Percentiles rank a stretch among this genome's conserved stretches.
Conservation (phyloP, 2,113 vertebrate species). For the Lepisosteus osseus region DNA sequence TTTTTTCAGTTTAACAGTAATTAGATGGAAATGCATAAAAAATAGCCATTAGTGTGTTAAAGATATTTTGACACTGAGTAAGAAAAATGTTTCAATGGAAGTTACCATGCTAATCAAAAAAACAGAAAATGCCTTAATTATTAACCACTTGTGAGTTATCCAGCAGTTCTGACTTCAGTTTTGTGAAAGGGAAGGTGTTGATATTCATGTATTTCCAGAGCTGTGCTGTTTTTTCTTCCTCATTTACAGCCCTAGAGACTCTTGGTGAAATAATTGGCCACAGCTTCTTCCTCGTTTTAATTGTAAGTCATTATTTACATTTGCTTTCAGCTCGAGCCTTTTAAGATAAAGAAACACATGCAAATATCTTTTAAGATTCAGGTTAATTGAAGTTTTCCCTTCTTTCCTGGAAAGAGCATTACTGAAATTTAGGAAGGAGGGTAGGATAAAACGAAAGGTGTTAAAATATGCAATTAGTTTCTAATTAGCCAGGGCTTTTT, state of each 20-base stretch:
- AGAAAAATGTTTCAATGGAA: not conserved
- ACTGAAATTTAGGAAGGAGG: slow-evolving; percentile 33
- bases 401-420: slow-evolving; percentile 25
- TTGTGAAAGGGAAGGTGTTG: slow-evolving; percentile 25
- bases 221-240: slow-evolving; percentile 6
- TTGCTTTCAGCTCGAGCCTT: slow-evolving; percentile 35
- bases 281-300: slow-evolving; percentile 36
- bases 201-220: slow-evolving; percentile 10
- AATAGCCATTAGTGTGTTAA: no score
- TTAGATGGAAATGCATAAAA: no score
- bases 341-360: slow-evolving; percentile 24
- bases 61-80: not conserved
- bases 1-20: no score
- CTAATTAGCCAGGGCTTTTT: slow-evolving; percentile 32
- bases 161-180: slow-evolving; percentile 21
- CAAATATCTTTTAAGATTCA: slow-evolving; percentile 37
- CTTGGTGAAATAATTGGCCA: slow-evolving; percentile 43
- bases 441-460: slow-evolving; percentile 35
- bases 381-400: slow-evolving; percentile 39
- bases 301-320: slow-evolving; percentile 45
- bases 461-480: slow-evolving; percentile 42
- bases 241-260: slow-evolving; percentile 38
- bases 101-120: slow-evolving; percentile 9
- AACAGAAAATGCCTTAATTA: slow-evolving; percentile 14
- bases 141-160: slow-evolving; percentile 1